A percentile compares a stretch with the other conserved stretches of the same genome.
phyloP scores from a whole-genome alignment of 2,888 invertebrate species.

The Euplagia quadripunctaria region DNA sequence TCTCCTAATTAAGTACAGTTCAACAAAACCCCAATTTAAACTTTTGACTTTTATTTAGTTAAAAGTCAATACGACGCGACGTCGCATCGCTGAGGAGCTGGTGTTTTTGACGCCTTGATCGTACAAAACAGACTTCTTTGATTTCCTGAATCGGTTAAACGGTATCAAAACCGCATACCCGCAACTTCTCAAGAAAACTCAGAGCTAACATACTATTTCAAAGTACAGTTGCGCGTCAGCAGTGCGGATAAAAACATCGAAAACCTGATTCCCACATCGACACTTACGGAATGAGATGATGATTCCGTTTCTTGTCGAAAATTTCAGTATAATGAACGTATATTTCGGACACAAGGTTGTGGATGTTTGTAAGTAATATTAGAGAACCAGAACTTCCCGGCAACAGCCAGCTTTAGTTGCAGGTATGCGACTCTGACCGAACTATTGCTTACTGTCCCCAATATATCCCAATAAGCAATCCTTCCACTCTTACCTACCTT shows the following conservation, averaged over 20 bases:
- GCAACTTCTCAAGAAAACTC: neutral
- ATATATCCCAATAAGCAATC: no score
- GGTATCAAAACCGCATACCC: slow-evolving; percentile 1
- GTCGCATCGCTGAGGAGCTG: neutral
- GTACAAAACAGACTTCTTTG: neutral
- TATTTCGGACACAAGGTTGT: no score
- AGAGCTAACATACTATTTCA: neutral
- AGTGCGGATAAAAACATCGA: neutral
- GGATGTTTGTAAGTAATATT: no score
- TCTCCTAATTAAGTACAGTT: no score
- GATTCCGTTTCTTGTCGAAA: neutral
- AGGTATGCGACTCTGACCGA: no score
- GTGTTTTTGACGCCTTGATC: no score
- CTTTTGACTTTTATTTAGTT: neutral
- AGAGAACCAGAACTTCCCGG: no score
- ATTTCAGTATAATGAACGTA: neutral
- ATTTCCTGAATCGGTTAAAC: neutral
- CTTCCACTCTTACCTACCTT: no score
- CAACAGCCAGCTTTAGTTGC: no score
- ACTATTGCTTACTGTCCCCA: no score
- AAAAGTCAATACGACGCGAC: neutral
- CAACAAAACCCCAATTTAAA: neutral
- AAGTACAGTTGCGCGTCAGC: slow-evolving; percentile 1
- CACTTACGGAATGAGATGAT: neutral
- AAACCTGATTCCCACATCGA: neutral